phyloP scores from a whole-genome alignment of 2,888 invertebrate genomes.

The Tribolium freemani region DNA sequence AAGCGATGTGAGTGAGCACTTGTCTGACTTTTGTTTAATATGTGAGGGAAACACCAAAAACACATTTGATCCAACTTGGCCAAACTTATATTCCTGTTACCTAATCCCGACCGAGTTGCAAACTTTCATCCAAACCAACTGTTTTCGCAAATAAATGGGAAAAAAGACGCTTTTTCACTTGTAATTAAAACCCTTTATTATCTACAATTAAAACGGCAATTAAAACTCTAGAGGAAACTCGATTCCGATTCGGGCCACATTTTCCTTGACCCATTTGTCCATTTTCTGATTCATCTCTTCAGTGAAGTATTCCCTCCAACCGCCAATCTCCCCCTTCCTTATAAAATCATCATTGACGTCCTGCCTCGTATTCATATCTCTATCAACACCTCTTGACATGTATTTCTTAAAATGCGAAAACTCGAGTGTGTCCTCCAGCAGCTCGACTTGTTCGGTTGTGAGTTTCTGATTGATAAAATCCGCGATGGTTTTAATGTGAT shows the following conservation, averaged over 20 bases:
- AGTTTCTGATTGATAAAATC: not conserved
- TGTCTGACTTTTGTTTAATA: not conserved
- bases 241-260: conserved; percentile 71
- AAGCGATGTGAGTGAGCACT: too few species aligned
- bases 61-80: conserved; percentile 1
- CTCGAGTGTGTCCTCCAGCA: conserved; percentile 69
- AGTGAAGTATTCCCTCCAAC: conserved; percentile 81
- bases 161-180: not conserved
- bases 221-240: not conserved
- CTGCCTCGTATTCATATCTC: not conserved
- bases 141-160: not conserved
- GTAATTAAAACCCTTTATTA: not conserved
- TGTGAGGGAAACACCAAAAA: conserved; percentile 59
- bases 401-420: not conserved
- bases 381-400: not conserved
- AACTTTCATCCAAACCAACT: conserved; percentile 16
- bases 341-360: conserved; percentile 70
- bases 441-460: conserved; percentile 69
- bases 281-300: conserved; percentile 76
- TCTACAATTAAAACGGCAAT: not conserved
- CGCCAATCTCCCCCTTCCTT: conserved; percentile 77
- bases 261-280: conserved; percentile 78
- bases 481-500: not conserved
- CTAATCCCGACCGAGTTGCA: conserved; percentile 72
- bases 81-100: conserved; percentile 64